These are phyloP conservation scores for Merluccius polli DNA, from an alignment of 2,797 vertebrate genomes.

Conservation along the genomic window DNA sequence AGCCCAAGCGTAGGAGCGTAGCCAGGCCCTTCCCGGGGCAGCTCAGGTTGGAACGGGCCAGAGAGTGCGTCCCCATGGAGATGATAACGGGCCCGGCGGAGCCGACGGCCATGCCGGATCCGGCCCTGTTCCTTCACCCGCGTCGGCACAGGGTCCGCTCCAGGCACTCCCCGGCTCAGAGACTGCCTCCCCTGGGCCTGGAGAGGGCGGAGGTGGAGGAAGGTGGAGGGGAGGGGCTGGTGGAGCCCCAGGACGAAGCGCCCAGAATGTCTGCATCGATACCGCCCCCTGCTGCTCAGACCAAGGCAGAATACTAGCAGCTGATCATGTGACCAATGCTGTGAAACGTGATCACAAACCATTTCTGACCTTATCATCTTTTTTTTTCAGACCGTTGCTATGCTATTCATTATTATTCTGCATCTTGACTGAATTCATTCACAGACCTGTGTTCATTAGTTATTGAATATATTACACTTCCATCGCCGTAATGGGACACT, in stretches of 20 bases:
- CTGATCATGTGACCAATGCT: slow-evolving; percentile 27
- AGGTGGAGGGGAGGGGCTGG: slow-evolving; percentile 38
- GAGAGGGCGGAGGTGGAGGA: slow-evolving; percentile 49
- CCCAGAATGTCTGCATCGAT: slow-evolving; percentile 59
- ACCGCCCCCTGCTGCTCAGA: slow-evolving; percentile 64
- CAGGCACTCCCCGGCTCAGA: slow-evolving; percentile 52
- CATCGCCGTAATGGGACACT: slow-evolving; percentile 26
- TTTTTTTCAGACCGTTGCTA: slow-evolving; percentile 43
- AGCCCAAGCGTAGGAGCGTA: slow-evolving; percentile 73
- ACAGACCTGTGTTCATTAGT: slow-evolving; percentile 41
- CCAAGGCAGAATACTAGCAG: slow-evolving; percentile 68
- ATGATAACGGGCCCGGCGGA: slow-evolving; percentile 75
- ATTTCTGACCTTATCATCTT: slow-evolving; percentile 19
- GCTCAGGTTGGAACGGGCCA: slow-evolving; percentile 66
- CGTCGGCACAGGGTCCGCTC: slow-evolving; percentile 65
- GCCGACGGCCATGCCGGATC: slow-evolving; percentile 89
- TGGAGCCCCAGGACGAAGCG: slow-evolving; percentile 55
- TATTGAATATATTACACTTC: slow-evolving; percentile 45
- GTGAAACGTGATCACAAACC: neutral
- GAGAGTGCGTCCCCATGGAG: slow-evolving; percentile 74
- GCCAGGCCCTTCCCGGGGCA: slow-evolving; percentile 45
- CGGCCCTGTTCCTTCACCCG: slow-evolving; percentile 86
- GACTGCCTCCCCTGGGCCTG: slow-evolving; percentile 53
- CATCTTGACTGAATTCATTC: slow-evolving; percentile 40
- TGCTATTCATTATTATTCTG: slow-evolving; percentile 51